Evolutionary conservation across 2,113 vertebrate genomes (phyloP).

Genomic region (Rhinoderma darwinii): DNA sequence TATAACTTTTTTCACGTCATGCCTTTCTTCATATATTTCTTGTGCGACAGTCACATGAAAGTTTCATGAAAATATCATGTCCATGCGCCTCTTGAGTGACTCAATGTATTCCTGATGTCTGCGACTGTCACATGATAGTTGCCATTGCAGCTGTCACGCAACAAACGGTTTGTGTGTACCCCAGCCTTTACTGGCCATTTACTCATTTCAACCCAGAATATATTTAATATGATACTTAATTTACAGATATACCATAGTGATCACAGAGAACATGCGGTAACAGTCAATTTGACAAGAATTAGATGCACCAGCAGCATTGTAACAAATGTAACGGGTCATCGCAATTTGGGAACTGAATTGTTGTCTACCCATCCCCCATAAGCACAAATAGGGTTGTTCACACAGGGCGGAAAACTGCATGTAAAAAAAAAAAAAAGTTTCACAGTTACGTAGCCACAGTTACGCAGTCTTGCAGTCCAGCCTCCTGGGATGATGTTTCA

Average conservation of each 20-base stretch:
- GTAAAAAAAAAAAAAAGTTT: too few relatives aligned
- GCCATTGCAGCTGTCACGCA: neutral
- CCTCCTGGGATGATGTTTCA: too few relatives aligned
- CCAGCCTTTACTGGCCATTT: neutral
- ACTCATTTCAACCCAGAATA: neutral
- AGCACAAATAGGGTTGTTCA: neutral
- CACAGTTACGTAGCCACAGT: too few relatives aligned
- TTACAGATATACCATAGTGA: neutral
- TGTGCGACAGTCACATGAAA: neutral
- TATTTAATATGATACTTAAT: neutral
- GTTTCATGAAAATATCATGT: neutral
- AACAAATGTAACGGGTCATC: conserved; percentile 49
- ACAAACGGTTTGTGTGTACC: neutral
- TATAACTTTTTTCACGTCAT: neutral
- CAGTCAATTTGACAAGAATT: conserved; percentile 36
- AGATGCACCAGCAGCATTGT: conserved; percentile 29
- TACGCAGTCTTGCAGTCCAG: too few relatives aligned
- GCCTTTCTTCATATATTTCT: neutral
- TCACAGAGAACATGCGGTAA: neutral
- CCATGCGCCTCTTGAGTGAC: neutral
- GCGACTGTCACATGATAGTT: neutral
- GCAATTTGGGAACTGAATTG: neutral
- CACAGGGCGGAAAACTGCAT: too few relatives aligned
- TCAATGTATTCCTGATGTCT: neutral
- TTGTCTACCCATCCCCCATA: neutral